A percentile compares a stretch with the other conserved stretches of the same genome.
phyloP scores from a whole-genome alignment of 2,888 invertebrate genomes.

The Drosophila testacea region DNA sequence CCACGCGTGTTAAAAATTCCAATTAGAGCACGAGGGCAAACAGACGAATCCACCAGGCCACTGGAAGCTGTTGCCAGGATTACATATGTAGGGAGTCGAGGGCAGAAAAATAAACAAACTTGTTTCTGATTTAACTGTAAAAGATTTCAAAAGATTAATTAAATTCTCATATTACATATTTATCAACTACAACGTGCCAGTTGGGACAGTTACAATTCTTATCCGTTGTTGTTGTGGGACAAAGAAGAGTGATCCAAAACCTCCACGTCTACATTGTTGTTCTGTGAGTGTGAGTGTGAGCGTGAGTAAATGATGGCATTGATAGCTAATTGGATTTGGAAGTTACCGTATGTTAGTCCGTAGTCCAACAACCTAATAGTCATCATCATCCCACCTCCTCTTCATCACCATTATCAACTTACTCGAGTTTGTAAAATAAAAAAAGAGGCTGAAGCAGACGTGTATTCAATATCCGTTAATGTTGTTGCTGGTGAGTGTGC shows the following conservation, averaged over 20 bases:
- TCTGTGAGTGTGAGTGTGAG: not conserved
- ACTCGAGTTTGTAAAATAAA: slow-evolving; percentile 4
- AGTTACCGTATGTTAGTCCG: slow-evolving; percentile 33
- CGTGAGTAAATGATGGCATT: slow-evolving; percentile 15
- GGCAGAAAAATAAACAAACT: not conserved
- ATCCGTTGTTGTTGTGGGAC: slow-evolving; percentile 5
- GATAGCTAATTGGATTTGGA: slow-evolving; percentile 58
- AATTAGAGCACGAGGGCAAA: slow-evolving; percentile 48
- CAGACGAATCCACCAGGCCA: slow-evolving; percentile 47
- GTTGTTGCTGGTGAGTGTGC: slow-evolving; percentile 23
- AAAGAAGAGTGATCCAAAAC: slow-evolving; percentile 1
- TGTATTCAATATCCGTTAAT: not conserved
- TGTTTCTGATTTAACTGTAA: slow-evolving; percentile 25
- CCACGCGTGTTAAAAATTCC: slow-evolving; percentile 46
- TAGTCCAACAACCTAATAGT: slow-evolving; percentile 4
- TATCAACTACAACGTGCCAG: slow-evolving; percentile 16
- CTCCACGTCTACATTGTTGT: slow-evolving; percentile 2
- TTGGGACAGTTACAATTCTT: slow-evolving; percentile 10
- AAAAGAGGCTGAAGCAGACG: slow-evolving; percentile 22
- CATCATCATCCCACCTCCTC: slow-evolving; percentile 3
- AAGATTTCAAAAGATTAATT: not conserved
- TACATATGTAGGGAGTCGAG: slow-evolving; percentile 3
- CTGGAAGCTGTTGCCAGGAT: slow-evolving; percentile 48
- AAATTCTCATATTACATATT: not conserved
- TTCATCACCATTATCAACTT: slow-evolving; percentile 7